Base-by-base conservation (phyloP, 2,888 invertebrate species). In the Microdon myrmicae region DNA sequence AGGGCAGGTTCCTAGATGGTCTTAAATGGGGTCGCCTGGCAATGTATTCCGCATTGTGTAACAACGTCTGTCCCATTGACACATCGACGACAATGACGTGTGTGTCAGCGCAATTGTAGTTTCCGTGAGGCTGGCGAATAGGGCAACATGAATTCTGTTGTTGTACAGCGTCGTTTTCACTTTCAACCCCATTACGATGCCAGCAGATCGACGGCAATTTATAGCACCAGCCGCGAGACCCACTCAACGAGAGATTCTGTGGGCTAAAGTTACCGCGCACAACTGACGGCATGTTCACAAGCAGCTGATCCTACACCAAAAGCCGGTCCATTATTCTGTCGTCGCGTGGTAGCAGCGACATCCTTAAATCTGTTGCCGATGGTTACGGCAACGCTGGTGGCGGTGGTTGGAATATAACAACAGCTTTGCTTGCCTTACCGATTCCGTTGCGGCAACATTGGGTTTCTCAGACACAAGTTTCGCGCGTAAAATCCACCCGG, bases 401-500 rank as follows among this genome's bases (percentile, higher is more conserved):
- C 47, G 58, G 39, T 47, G 45, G 51, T 39, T 44, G 45, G 10
- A n/a, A 8, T 10, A 43, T 16, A 9, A 12, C 5, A 17, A 16
- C 17, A 8, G 37, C 29, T 4, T 32, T 20, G 7, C 16, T 16
- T 17, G 25, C 14, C 8, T 12, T 25, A 23, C 8, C 35, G 34
- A 10, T 16, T 12, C 23, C 38, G 38, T 38, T 39, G 44, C 28
- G 41, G 58, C 64, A 58, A 64, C 56, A 58, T 56, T 58, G 58
- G 59, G 59, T 48, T 59, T 54, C 53, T 45, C 39, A 53, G 60
- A 60, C 71, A 71, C 73, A 75, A 71, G 74, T 75, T 75, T 74
- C 75, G 75, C 75, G 75, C 79, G 75, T 79, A 79, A 79, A 79
- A 77, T 77, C 76, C 78, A 77, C 77, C 79, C 79, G 79, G 74